A percentile compares a stretch with the other conserved stretches of the same genome.
Evolutionary conservation across 1,140 invertebrate genomes (phyloP).

Genomic region (Platyura marginata): DNA sequence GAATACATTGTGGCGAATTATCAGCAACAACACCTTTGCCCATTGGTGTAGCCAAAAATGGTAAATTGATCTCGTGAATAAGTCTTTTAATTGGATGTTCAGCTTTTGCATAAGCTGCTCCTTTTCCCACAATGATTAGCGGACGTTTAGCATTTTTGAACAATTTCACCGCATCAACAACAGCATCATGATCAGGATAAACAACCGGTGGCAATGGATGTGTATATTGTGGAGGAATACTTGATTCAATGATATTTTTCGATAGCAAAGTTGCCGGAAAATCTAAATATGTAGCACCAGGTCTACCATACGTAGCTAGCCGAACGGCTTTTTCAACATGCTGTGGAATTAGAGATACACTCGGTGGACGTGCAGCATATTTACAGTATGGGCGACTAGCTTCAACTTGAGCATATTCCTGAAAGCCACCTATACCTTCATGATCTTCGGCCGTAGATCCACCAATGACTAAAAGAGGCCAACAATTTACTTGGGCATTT

Average conservation of each 20-base stretch:
- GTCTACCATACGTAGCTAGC: constrained; percentile 65
- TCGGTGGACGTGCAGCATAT: constrained; percentile 74
- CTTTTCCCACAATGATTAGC: constrained; percentile 86
- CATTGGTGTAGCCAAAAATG: constrained; percentile 90
- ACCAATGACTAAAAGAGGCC: constrained; percentile 83
- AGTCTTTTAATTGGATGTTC: constrained; percentile 52
- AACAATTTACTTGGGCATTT: constrained; percentile 90
- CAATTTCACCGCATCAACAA: constrained; percentile 48
- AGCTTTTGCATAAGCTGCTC: constrained; percentile 65
- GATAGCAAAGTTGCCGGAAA: constrained; percentile 65
- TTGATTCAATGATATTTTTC: constrained; percentile 22
- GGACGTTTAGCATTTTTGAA: constrained; percentile 57
- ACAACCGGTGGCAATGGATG: constrained; percentile 39
- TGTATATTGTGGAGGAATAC: constrained; percentile 19
- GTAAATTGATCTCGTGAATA: constrained; percentile 50
- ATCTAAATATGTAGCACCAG: constrained; percentile 76
- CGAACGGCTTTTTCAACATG: constrained; percentile 88
- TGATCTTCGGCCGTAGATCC: constrained; percentile 81
- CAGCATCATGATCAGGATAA: constrained; percentile 42
- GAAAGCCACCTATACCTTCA: constrained; percentile 87
- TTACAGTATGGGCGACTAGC: constrained; percentile 70
- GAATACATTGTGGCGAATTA: constrained; percentile 53
- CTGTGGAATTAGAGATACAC: constrained; percentile 59
- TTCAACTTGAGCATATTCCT: constrained; percentile 87
- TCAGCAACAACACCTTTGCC: constrained; percentile 90